Base-by-base conservation (phyloP, 2,113 vertebrate genomes). In the Indicator maculatus region DNA sequence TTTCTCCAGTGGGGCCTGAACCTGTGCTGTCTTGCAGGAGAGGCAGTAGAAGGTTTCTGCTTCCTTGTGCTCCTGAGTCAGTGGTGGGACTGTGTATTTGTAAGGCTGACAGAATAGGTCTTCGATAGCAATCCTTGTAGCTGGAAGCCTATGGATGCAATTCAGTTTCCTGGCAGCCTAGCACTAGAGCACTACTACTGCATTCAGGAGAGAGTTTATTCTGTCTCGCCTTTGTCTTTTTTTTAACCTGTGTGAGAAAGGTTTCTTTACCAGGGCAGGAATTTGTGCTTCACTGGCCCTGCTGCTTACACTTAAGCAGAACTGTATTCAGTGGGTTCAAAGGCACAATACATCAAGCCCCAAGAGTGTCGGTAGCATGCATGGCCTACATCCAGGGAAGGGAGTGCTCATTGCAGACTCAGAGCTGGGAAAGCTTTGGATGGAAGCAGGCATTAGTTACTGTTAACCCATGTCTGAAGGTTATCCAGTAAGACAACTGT, bases 231-330 rank as follows among this genome's bases (percentile, higher is more conserved):
- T 4, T 27, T 44, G 30, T 59, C 61, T 36, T 50, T 0, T 44
- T 63, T 24, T 60, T 33, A 60, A 21, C 16, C 0, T 64, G 10
- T 16, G 0, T 82, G 89, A 47, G 31, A 82, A 38, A 0, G 2
- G 3, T 78, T 91, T 39, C n/a, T 91, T 88, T 65, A 69, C 17
- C 19, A 50, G 27, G 26, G n/a, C 39, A 76, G 56, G 60, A 74
- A 24, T 6, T 6, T 70, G 30, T 26, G 15, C 60, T 90, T 88
- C 20, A 11, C 64, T 83, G 52, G 83, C 15, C 45, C 36, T 77
- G 72, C 76, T 86, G 15, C 39, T 80, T 72, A 65, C 45, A 13
- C 47, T 83, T 79, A 2, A 47, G 14, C 31, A 69, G 55, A 63
- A 82, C 10, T 14, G 6, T 16, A 20, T 8, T 2, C 36, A 26